Percentiles rank a stretch among this genome's conserved stretches.
These are phyloP conservation scores for Anoncus sp. DNA, from an alignment of 2,888 invertebrate species.

Conservation along the genomic window DNA sequence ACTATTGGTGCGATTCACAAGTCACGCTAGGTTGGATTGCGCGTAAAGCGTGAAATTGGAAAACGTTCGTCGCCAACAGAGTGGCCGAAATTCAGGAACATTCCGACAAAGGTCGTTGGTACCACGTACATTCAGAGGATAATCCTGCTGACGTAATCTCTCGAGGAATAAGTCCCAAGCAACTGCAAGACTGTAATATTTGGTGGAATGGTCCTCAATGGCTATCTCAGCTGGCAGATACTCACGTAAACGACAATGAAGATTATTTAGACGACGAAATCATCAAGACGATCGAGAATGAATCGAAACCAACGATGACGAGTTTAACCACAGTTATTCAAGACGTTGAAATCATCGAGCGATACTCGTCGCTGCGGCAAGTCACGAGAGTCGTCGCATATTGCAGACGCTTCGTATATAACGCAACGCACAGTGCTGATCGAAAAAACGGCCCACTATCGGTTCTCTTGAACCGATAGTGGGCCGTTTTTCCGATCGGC, in stretches of 20 bases:
- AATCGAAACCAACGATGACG: not conserved
- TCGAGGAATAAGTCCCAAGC: constrained; percentile 24
- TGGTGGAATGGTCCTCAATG: constrained; percentile 68
- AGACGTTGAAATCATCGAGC: not conserved
- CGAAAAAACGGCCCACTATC: constrained; percentile 5
- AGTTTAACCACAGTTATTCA: constrained; percentile 8
- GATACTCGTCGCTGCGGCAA: constrained; percentile 15
- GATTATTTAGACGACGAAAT: too few relatives aligned
- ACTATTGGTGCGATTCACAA: constrained; percentile 67
- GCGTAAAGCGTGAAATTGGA: constrained; percentile 2
- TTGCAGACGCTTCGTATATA: constrained; percentile 22
- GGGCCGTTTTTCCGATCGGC: too few relatives aligned
- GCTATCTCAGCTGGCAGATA: too few relatives aligned
- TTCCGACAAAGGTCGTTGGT: constrained; percentile 27
- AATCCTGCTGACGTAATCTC: constrained; percentile 63
- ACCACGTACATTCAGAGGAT: constrained; percentile 51
- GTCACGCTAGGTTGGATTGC: constrained; percentile 50
- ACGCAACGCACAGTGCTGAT: not conserved
- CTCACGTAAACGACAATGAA: too few relatives aligned
- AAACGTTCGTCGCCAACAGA: constrained; percentile 27
- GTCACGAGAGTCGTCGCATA: constrained; percentile 28
- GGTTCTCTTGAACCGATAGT: too few relatives aligned
- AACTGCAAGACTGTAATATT: constrained; percentile 16
- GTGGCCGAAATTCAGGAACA: constrained; percentile 8
- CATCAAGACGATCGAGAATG: constrained; percentile 3